Evolutionary conservation across 2,797 vertebrate genomes (phyloP).

Genomic region (Pteronotus mesoamericanus): DNA sequence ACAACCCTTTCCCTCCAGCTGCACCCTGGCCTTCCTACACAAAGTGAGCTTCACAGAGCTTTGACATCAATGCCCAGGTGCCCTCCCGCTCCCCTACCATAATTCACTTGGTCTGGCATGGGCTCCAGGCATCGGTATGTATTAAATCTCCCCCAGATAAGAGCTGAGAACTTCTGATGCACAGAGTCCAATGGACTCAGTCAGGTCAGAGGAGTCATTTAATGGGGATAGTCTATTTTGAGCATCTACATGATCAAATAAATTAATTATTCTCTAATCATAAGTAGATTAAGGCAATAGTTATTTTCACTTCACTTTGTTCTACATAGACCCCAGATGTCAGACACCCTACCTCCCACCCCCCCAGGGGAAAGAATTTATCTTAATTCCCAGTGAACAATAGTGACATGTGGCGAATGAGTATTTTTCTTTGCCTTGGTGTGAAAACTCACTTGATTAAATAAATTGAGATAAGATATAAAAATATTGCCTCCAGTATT

Average conservation of each 20-base stretch:
- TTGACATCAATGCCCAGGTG: background rate
- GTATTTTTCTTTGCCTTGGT: background rate
- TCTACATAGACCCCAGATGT: background rate
- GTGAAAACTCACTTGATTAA: background rate
- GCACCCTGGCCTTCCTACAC: background rate
- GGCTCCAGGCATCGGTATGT: background rate
- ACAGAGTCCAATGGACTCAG: background rate
- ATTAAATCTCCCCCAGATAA: background rate
- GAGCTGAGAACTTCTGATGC: background rate
- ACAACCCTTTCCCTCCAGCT: background rate
- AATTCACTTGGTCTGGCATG: background rate
- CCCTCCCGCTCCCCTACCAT: background rate
- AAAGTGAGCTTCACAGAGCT: background rate
- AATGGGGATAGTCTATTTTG: background rate
- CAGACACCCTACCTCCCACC: background rate
- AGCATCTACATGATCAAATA: background rate
- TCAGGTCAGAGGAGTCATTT: background rate
- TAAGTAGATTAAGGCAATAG: background rate
- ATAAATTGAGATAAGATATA: background rate
- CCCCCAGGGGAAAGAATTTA: background rate
- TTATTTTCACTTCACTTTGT: background rate
- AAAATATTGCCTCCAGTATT: background rate
- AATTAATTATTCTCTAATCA: background rate
- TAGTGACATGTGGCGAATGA: background rate
- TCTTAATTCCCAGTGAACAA: background rate